Conservation (phyloP, 2,113 vertebrate species). For the Gallinago media region DNA sequence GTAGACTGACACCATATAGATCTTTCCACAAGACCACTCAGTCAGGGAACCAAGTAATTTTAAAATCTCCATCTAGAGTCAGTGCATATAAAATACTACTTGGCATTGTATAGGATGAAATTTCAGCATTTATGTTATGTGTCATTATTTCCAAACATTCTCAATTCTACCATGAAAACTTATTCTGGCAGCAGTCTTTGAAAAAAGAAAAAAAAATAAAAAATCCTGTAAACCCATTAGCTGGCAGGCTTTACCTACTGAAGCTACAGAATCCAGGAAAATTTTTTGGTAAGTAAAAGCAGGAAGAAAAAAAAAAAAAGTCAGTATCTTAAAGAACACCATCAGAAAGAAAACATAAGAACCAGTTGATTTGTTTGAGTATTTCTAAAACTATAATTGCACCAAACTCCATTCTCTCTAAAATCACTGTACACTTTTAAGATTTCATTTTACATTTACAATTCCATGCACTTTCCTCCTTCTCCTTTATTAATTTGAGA, state of each 20-base stretch:
- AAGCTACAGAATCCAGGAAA: background rate
- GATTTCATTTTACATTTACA: background rate
- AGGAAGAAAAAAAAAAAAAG: background rate
- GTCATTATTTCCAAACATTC: conserved; percentile 14
- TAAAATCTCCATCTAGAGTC: background rate
- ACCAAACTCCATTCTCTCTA: background rate
- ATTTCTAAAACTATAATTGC: background rate
- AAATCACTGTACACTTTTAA: background rate
- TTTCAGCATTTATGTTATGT: background rate
- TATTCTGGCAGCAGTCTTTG: background rate
- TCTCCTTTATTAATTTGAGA: background rate
- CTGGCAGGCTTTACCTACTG: background rate
- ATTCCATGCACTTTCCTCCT: background rate
- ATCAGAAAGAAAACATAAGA: background rate
- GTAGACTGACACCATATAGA: background rate
- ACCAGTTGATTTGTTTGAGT: accelerated
- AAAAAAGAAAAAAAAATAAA: background rate
- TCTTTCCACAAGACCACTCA: background rate
- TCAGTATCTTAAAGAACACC: background rate
- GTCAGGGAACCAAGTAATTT: background rate
- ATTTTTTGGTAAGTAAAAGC: background rate
- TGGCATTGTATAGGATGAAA: background rate
- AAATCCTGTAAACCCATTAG: background rate
- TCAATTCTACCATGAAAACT: conserved; percentile 20
- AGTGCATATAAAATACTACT: background rate